Percentiles rank a stretch among this genome's conserved stretches.
These are phyloP conservation scores for Ploceus nigricollis DNA, from an alignment of 2,113 vertebrate species.

Conservation along the genomic window DNA sequence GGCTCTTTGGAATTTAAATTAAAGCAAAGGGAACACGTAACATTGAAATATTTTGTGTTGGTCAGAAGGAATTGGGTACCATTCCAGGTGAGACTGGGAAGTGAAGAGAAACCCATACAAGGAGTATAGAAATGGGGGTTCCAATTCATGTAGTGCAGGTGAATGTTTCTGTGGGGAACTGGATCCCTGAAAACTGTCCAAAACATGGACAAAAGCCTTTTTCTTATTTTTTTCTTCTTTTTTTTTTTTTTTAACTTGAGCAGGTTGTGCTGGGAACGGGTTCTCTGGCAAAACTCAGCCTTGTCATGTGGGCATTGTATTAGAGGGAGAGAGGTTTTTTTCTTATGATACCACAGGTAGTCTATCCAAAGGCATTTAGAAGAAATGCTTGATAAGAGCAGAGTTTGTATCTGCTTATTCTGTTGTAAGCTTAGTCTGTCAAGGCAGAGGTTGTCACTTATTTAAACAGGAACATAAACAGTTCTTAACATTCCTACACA, in stretches of 20 bases:
- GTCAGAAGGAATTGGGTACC: neutral
- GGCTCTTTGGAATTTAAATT: neutral
- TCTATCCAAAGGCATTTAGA: neutral
- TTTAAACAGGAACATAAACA: slow-evolving; percentile 21
- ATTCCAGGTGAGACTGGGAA: neutral
- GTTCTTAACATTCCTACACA: slow-evolving; percentile 34
- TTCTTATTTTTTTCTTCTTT: neutral
- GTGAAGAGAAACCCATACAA: neutral
- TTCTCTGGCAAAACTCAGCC: neutral
- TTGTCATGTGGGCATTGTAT: slow-evolving; percentile 40
- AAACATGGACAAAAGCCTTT: neutral
- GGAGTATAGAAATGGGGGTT: neutral
- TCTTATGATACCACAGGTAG: neutral
- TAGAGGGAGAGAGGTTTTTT: neutral
- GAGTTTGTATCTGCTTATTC: neutral
- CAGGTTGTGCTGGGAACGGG: slow-evolving; percentile 32
- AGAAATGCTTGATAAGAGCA: slow-evolving; percentile 3
- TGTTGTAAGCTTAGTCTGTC: slow-evolving; percentile 1
- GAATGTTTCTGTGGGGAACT: neutral
- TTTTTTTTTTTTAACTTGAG: neutral
- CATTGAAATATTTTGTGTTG: neutral
- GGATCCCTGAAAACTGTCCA: neutral
- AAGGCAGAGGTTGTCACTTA: neutral
- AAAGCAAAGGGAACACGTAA: neutral
- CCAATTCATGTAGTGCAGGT: neutral